Evolutionary conservation across 2,888 invertebrate genomes (phyloP).

Genomic region (Odontocolon sp.): DNA sequence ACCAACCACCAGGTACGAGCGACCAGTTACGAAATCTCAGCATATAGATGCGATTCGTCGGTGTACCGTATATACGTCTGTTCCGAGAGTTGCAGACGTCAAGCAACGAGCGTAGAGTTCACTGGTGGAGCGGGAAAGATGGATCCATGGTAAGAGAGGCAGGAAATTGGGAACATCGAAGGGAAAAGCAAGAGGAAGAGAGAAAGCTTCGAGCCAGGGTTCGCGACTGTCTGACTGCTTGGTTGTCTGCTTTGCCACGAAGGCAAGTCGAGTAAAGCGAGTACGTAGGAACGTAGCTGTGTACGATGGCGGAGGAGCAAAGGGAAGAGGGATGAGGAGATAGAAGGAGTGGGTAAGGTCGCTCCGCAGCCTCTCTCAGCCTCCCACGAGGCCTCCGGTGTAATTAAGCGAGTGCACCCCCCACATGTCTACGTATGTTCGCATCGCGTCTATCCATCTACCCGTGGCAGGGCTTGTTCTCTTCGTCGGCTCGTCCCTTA

Average conservation of each 20-base stretch:
- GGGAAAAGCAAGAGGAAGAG: constrained; percentile 27
- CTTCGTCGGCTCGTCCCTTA: constrained; percentile 62
- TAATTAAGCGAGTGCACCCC: constrained; percentile 81
- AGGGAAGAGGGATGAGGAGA: constrained; percentile 56
- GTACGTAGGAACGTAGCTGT: constrained; percentile 51
- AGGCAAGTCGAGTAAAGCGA: constrained; percentile 36
- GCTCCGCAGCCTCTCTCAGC: constrained; percentile 75
- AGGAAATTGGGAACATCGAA: constrained; percentile 48
- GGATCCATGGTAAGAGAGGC: constrained; percentile 14
- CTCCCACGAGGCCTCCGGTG: constrained; percentile 79
- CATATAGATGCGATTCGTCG: constrained; percentile 72
- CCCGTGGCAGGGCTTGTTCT: constrained; percentile 71
- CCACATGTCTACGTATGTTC: constrained; percentile 79
- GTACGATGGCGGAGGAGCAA: constrained; percentile 61
- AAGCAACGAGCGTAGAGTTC: constrained; percentile 21
- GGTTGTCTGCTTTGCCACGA: constrained; percentile 17
- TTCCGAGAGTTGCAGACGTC: constrained; percentile 54
- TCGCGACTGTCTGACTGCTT: constrained; percentile 35
- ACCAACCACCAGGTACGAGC: constrained; percentile 64
- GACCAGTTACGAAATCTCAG: constrained; percentile 75
- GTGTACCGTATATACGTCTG: constrained; percentile 11
- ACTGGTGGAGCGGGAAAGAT: constrained; percentile 45
- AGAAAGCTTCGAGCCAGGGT: constrained; percentile 30
- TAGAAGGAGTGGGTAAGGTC: constrained; percentile 73
- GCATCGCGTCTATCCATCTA: constrained; percentile 78